Percentiles rank a stretch among this genome's conserved stretches.
These are phyloP conservation scores for Scolopax rusticola DNA, from an alignment of 2,797 vertebrate genomes.

Conservation along the genomic window DNA sequence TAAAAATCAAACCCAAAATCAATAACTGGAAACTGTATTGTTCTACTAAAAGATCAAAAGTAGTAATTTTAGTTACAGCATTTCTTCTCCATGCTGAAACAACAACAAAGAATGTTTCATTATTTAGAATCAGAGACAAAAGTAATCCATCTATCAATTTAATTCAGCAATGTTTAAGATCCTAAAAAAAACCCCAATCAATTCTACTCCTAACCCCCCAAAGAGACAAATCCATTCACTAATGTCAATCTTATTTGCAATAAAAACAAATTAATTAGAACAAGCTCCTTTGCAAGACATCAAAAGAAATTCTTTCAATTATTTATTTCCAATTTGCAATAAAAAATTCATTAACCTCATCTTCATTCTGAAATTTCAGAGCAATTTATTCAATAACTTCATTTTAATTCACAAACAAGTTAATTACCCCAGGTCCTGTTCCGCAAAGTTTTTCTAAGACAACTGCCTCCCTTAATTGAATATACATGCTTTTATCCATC, in stretches of 20 bases:
- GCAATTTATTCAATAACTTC: slow-evolving; percentile 10
- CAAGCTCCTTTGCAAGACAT: neutral
- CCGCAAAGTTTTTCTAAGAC: neutral
- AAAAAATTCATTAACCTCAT: slow-evolving; percentile 57
- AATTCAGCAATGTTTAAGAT: slow-evolving; percentile 19
- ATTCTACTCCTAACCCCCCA: neutral
- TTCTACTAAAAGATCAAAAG: neutral
- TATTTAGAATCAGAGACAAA: slow-evolving; percentile 18
- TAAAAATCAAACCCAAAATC: neutral
- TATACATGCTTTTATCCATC: neutral
- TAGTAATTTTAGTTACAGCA: neutral
- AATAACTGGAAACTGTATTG: neutral
- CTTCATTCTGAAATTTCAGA: slow-evolving; percentile 43
- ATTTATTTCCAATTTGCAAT: slow-evolving; percentile 36
- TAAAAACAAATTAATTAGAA: slow-evolving; percentile 57
- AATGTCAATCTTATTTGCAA: slow-evolving; percentile 41
- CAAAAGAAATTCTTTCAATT: slow-evolving; percentile 30
- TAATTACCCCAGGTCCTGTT: neutral
- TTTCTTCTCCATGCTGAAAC: neutral
- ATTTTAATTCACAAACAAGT: slow-evolving; percentile 40
- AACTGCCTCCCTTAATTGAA: neutral
- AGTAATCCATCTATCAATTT: slow-evolving; percentile 1
- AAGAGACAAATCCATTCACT: neutral
- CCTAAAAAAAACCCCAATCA: neutral
- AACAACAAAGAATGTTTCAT: neutral